Conservation (phyloP, 1,140 invertebrate genomes). For the Lamellibrachia luymesi region DNA sequence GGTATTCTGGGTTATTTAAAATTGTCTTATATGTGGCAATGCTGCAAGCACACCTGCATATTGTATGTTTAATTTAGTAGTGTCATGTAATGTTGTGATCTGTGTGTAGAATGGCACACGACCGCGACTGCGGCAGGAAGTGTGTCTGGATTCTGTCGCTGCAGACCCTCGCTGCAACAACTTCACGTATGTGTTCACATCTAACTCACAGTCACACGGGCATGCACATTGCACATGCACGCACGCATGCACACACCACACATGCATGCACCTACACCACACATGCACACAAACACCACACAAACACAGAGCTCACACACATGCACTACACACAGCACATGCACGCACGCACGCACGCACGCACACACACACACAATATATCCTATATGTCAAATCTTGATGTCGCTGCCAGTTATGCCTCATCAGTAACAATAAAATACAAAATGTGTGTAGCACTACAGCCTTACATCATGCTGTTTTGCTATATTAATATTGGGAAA, state of each 20-base stretch:
- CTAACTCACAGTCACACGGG: neutral
- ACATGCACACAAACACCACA: neutral
- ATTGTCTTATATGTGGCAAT: neutral
- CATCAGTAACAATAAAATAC: no score
- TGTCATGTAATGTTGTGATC: neutral
- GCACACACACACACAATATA: neutral
- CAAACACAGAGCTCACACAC: neutral
- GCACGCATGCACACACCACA: neutral
- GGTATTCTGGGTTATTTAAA: neutral
- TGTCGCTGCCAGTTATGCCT: no score
- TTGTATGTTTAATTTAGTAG: neutral
- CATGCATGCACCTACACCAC: neutral
- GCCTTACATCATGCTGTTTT: no score
- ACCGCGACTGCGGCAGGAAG: conserved; percentile 72
- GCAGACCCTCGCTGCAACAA: conserved; percentile 67
- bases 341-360: neutral
- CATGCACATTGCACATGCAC: neutral
- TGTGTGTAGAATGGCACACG: conserved; percentile 28
- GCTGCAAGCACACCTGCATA: neutral
- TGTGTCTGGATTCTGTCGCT: conserved; percentile 70
- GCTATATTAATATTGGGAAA: no score
- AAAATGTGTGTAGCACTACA: no score
- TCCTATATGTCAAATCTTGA: no score
- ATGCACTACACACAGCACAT: neutral
- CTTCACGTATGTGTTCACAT: conserved; percentile 47